Base-by-base conservation (phyloP, 2,888 invertebrate species). In the Coleophora deauratella region DNA sequence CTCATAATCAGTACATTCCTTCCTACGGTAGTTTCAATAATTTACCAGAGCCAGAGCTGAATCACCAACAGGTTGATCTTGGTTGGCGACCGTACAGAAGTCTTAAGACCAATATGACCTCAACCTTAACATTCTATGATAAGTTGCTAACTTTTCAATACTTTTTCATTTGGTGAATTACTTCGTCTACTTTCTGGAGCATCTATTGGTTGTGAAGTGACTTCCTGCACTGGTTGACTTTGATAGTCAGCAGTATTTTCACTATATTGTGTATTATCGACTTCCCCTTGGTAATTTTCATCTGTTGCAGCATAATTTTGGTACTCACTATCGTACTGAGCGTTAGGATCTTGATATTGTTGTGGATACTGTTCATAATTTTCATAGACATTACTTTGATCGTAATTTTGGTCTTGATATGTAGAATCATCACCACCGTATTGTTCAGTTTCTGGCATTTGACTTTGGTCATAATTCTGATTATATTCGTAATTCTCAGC, bases 121-220 rank as follows among this genome's bases (percentile, higher is more conserved):
- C 47, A 59, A 53, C 43, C 50, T 51, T 57, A 46, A 48, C 43
- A 41, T 54, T 55, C 50, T 49, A 31, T 32, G 46, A 55, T 31
- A 31, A 62, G 49, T 57, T 60, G 78, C 72, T 82, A 82, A 74
- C 81, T 82, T 60, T 78, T 59, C 70, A 51, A 57, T 53, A 53
- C 63, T 50, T 66, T 67, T 47, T 69, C 65, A 38, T 59, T 66
- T 50, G 66, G 65, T 52, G 60, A 52, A 49, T 53, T 60, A 51
- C 50, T 62, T 43, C 50, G 54, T 56, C 60, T 61, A 34, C 45
- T 61, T 49, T 60, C 66, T 40, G 43, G 28, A 15, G 38, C 35
- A 45, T 55, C 50, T 13, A 38, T 41, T 40, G 44, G 27, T 44
- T 43, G 32, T 45, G 42, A 3, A 6, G 21, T 21, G 3, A 21